phyloP scores from a whole-genome alignment of 1,140 invertebrate genomes.

The Aricia agestis region DNA sequence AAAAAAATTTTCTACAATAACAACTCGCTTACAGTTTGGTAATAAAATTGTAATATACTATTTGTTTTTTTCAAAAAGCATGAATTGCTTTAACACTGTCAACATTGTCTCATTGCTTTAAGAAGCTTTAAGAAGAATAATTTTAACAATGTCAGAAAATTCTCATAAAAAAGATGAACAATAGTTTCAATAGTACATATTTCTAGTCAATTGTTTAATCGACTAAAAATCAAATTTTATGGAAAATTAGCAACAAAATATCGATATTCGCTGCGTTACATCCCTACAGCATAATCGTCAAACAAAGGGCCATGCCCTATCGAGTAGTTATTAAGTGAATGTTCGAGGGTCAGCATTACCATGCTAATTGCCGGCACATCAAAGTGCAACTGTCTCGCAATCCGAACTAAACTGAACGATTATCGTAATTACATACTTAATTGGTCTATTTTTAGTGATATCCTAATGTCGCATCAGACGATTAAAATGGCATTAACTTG shows the following conservation, averaged over 20 bases:
- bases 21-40: too few relatives aligned
- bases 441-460: background rate
- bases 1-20: too few relatives aligned
- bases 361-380: conserved; percentile 20
- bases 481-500: too few relatives aligned
- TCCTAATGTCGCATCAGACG: background rate
- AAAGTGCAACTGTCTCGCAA: conserved; percentile 14
- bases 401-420: background rate
- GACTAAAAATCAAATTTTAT: background rate
- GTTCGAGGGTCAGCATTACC: conserved; percentile 24
- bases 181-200: too few relatives aligned
- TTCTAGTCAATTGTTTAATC: too few relatives aligned
- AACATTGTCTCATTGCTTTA: too few relatives aligned
- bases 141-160: too few relatives aligned
- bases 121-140: too few relatives aligned
- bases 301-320: conserved; percentile 31
- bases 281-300: conserved; percentile 15
- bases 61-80: background rate
- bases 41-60: too few relatives aligned
- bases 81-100: background rate
- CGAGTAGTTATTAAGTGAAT: conserved; percentile 32
- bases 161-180: too few relatives aligned
- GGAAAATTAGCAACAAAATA: background rate
- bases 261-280: background rate
- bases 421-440: background rate